Conservation (phyloP, 2,113 vertebrate genomes). For the Prunella fulvescens region DNA sequence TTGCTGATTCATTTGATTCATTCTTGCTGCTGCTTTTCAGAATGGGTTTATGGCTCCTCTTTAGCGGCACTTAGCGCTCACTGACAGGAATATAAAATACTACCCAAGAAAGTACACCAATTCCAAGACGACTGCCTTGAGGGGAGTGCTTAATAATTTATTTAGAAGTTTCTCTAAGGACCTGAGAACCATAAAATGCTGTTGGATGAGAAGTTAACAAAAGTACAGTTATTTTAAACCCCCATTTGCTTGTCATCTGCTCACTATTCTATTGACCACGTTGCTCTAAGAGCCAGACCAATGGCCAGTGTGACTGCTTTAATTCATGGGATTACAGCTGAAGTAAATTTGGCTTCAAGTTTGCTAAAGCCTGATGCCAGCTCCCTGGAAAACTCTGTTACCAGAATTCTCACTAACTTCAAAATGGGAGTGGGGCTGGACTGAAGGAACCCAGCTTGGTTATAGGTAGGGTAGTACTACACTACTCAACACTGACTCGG, state of each 20-base stretch:
- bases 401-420: neutral
- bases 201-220: neutral
- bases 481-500: accelerated
- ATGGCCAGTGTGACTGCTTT: neutral
- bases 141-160: neutral
- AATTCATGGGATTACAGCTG: neutral
- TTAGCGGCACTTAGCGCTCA: neutral
- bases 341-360: neutral
- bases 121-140: neutral
- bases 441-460: neutral
- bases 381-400: neutral
- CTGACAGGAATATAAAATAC: neutral
- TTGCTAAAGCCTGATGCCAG: neutral
- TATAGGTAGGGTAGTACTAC: neutral
- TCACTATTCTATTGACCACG: accelerated
- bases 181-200: neutral
- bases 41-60: neutral
- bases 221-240: neutral
- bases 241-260: neutral
- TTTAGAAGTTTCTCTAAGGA: neutral
- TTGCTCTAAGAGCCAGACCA: neutral
- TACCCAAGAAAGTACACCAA: neutral
- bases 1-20: neutral
- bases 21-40: neutral
- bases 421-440: neutral